These are phyloP conservation scores for Crypturellus tataupa DNA, from an alignment of 2,797 vertebrate genomes.

Conservation along the genomic window DNA sequence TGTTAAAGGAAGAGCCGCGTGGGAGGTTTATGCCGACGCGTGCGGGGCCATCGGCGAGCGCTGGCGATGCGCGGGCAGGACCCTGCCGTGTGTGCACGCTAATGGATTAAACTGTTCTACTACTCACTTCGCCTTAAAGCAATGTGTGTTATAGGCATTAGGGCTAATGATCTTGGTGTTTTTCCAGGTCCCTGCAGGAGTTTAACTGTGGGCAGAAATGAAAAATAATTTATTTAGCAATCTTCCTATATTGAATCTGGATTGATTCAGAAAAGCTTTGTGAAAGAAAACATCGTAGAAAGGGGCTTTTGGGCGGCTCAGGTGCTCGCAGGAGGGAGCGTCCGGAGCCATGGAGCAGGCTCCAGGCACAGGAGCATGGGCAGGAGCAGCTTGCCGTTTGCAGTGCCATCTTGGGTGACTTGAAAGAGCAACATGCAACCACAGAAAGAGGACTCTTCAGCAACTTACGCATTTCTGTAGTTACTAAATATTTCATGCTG, in stretches of 20 bases:
- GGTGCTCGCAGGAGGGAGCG: background rate
- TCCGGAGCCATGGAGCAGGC: background rate
- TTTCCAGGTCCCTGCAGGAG: slow-evolving; percentile 64
- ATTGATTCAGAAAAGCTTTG: slow-evolving; percentile 70
- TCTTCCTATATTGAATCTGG: slow-evolving; percentile 52
- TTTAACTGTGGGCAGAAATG: slow-evolving; percentile 63
- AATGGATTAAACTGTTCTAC: slow-evolving; percentile 24
- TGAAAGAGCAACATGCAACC: background rate
- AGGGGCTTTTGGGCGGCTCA: slow-evolving; percentile 7
- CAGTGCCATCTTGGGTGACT: background rate
- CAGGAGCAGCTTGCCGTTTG: background rate
- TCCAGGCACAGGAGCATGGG: background rate
- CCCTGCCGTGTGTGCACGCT: background rate
- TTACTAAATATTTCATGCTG: background rate
- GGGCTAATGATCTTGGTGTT: slow-evolving; percentile 71
- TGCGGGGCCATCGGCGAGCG: background rate
- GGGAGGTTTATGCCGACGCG: too few relatives aligned
- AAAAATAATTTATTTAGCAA: slow-evolving; percentile 74
- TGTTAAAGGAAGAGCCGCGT: background rate
- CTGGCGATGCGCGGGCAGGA: background rate
- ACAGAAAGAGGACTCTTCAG: accelerated
- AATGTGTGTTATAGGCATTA: slow-evolving; percentile 55
- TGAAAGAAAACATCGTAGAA: slow-evolving; percentile 41
- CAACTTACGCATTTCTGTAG: background rate
- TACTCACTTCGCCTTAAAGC: slow-evolving; percentile 40